These are phyloP conservation scores for Falco biarmicus DNA, from an alignment of 2,797 vertebrate genomes.

Conservation along the genomic window DNA sequence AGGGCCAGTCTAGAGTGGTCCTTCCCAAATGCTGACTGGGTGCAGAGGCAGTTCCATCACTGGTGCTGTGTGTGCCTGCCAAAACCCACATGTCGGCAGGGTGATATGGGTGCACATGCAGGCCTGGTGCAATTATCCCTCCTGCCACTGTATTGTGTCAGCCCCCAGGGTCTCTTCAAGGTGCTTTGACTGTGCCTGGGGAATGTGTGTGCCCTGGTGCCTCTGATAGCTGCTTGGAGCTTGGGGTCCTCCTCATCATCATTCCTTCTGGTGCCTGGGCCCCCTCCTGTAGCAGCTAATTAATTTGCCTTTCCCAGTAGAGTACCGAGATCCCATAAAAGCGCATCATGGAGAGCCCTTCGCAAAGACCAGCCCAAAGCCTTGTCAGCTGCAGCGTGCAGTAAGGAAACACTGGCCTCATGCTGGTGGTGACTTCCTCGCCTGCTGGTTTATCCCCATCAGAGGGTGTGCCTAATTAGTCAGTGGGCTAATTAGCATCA, in stretches of 20 bases:
- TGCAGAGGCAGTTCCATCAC: not conserved
- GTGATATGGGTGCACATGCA: rapidly evolving
- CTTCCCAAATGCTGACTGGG: not conserved
- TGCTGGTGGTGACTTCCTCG: not conserved
- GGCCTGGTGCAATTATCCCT: not conserved
- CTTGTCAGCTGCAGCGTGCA: rapidly evolving
- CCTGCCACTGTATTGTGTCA: rapidly evolving
- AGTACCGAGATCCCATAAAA: not conserved
- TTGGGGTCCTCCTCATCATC: not conserved
- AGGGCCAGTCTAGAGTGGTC: rapidly evolving
- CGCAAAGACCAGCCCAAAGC: not conserved
- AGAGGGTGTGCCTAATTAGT: not conserved
- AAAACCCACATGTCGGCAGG: not conserved
- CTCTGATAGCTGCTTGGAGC: not conserved
- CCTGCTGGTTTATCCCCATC: not conserved
- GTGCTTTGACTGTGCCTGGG: not conserved
- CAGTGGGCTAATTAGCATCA: not conserved
- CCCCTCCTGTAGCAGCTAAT: not conserved
- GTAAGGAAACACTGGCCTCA: not conserved
- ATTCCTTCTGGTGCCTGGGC: too few relatives aligned
- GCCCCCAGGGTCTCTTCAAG: not conserved
- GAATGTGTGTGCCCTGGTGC: too few relatives aligned
- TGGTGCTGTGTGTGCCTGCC: not conserved
- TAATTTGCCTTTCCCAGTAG: not conserved
- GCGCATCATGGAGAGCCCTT: rapidly evolving